phyloP scores from a whole-genome alignment of 2,113 vertebrate species.

The Stegostoma tigrinum region DNA sequence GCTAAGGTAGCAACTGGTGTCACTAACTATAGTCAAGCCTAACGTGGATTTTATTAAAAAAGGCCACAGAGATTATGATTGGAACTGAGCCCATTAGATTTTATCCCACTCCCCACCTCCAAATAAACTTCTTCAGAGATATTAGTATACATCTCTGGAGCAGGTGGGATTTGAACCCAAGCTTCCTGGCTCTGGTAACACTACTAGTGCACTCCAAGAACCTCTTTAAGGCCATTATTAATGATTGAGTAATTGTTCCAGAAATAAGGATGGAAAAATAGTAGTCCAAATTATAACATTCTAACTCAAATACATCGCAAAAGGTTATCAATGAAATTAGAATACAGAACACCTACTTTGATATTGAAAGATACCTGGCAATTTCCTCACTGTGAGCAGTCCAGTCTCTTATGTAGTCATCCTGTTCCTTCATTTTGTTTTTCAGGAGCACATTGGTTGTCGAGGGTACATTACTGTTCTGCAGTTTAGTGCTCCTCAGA shows the following conservation, averaged over 20 bases:
- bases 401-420: constrained; percentile 97
- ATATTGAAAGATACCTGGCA: constrained; percentile 73
- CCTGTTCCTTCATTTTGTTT: constrained; percentile 89
- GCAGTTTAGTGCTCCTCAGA: constrained; percentile 65
- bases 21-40: not conserved
- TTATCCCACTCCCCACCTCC: no score
- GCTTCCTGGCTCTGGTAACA: no score
- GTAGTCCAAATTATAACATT: constrained; percentile 4
- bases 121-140: no score
- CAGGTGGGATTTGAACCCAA: no score
- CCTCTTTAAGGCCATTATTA: not conserved
- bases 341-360: constrained; percentile 36
- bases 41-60: not conserved
- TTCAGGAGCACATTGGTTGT: constrained; percentile 72
- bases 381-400: constrained; percentile 97
- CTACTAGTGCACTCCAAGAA: no score
- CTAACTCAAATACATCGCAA: not conserved
- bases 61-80: constrained; percentile 39
- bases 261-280: not conserved
- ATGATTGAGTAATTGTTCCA: not conserved
- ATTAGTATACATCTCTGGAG: no score
- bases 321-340: not conserved
- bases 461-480: constrained; percentile 61
- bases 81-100: not conserved
- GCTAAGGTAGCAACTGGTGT: not conserved